Conservation (phyloP, 1,140 invertebrate species). For the Apolygus lucorum region DNA sequence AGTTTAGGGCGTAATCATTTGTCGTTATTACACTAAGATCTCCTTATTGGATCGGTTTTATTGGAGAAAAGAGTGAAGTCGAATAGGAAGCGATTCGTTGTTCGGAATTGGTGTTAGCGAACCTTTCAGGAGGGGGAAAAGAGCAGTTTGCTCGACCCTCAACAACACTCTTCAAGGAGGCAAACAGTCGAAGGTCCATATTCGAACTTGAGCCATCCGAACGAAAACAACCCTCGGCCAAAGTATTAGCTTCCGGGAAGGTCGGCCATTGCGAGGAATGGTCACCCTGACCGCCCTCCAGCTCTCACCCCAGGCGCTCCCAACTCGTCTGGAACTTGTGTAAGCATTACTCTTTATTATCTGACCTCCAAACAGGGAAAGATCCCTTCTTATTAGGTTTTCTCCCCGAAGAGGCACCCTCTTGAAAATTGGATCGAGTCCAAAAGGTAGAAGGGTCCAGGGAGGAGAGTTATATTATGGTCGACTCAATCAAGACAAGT, state of each 20-base stretch:
- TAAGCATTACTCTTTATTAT: constrained; percentile 15
- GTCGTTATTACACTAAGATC: too few relatives aligned
- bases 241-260: constrained; percentile 16
- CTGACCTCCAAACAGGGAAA: constrained; percentile 9
- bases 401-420: constrained; percentile 1
- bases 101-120: too few relatives aligned
- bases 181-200: background rate
- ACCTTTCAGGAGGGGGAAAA: too few relatives aligned
- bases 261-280: background rate
- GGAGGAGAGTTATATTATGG: background rate
- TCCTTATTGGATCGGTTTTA: too few relatives aligned
- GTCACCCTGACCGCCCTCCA: background rate
- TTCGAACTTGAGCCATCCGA: background rate
- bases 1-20: too few relatives aligned
- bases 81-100: too few relatives aligned
- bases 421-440: background rate
- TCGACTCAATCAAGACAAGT: constrained; percentile 3
- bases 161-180: background rate
- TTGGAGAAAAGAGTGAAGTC: too few relatives aligned
- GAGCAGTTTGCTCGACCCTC: too few relatives aligned
- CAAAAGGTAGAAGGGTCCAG: background rate
- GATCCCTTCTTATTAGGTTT: constrained; percentile 12
- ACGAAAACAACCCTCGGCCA: background rate
- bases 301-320: background rate
- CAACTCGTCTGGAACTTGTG: background rate